Base-by-base conservation (phyloP, 2,797 vertebrate species). In the Ficedula albicollis region DNA sequence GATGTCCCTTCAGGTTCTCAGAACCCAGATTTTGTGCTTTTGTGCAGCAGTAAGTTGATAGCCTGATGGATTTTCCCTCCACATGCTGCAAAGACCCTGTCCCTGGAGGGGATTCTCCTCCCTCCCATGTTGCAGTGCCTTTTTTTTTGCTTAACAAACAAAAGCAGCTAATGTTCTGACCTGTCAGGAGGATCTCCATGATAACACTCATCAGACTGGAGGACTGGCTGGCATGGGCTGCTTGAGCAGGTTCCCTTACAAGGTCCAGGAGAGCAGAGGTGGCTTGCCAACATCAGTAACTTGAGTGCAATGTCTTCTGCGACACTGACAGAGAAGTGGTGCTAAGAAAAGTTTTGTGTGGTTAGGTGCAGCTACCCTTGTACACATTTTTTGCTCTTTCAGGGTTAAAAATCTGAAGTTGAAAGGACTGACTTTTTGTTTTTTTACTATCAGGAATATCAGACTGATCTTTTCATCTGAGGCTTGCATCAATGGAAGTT, bases 401-500 rank as follows among this genome's bases (percentile, higher is more conserved):
- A 22, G 30, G 81, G 32, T 55, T 60, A 60, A 85, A 80, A 87
- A 18, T 8, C 22, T 81, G 43, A 78, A 49, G 36, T 10, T 80
- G 64, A 64, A 94, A 76, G 30, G 30, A 70, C 51, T 95, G 18
- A 83, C n/a, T 56, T 70, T 69, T 62, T 73, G 19, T 52, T 92
- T 73, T 41, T 39, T 88, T 46, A 62, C 80, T 64, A n/a, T 94
- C 74, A 98, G 98, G 93, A 84, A 67, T 79, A 96, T 98, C 67
- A 75, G 21, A 59, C 38, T 91, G 68, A 96, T 96, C 43, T 98
- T 99, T 94, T 98, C 98, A 63, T 98, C 98, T 44, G 96, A 97
- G 51, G 98, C 98, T 39, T 98, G 97, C 95, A 60, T 99, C 85
- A 99, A 98, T 22, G 97, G 96, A 93, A 98, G 98, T 91, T 99